A percentile compares a stretch with the other conserved stretches of the same genome.
These are phyloP conservation scores for Kryphioiulus occultus DNA, from an alignment of 2,888 invertebrate genomes.

Conservation along the genomic window DNA sequence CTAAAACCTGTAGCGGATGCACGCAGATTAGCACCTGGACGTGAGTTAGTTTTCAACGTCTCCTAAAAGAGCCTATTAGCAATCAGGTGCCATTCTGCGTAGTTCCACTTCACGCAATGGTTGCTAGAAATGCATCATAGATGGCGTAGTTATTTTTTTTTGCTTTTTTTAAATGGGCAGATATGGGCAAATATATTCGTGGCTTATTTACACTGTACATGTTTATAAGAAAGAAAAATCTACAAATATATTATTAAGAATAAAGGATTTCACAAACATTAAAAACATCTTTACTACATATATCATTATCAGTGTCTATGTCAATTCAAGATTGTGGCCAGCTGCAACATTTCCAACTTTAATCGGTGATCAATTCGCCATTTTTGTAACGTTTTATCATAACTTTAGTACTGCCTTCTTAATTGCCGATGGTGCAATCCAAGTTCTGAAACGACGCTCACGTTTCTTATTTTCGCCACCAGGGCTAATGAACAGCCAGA, in stretches of 20 bases:
- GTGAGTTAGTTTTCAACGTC: too few relatives aligned
- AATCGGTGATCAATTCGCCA: not conserved
- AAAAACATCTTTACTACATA: not conserved
- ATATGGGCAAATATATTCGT: not conserved
- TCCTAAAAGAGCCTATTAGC: too few relatives aligned
- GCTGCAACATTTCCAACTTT: not conserved
- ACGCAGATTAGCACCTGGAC: too few relatives aligned
- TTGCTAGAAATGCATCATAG: not conserved
- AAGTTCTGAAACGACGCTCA: not conserved
- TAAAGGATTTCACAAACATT: not conserved
- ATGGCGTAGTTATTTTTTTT: not conserved
- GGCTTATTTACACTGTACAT: not conserved
- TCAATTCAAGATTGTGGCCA: not conserved
- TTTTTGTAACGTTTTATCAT: not conserved
- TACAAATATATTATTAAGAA: not conserved
- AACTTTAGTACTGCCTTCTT: not conserved
- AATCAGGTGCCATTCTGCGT: too few relatives aligned
- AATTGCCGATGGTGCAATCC: not conserved
- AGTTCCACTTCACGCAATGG: not conserved
- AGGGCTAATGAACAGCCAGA: not conserved
- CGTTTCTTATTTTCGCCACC: not conserved
- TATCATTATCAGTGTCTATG: not conserved
- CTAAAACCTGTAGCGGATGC: too few relatives aligned
- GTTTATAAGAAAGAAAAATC: not conserved
- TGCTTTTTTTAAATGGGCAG: too few relatives aligned